Evolutionary conservation across 2,888 invertebrate species (phyloP).

Genomic region (Melanargia galathea): DNA sequence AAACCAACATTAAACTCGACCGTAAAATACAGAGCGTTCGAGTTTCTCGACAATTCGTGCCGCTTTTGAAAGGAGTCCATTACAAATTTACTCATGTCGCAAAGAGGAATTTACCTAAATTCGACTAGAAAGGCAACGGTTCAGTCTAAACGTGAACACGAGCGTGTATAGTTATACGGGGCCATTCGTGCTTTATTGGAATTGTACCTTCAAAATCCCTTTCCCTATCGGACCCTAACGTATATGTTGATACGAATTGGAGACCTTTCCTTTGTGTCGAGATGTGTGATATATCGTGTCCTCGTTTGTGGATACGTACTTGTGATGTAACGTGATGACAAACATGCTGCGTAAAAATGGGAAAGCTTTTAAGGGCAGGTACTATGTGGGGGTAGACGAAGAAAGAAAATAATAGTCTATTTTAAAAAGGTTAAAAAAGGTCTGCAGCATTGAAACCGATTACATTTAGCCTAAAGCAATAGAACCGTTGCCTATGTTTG

Average conservation of each 20-base stretch:
- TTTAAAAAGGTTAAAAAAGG: too few relatives aligned
- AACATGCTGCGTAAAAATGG: neutral
- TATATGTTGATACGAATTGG: slow-evolving; percentile 64
- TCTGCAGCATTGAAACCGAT: too few relatives aligned
- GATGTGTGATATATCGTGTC: slow-evolving; percentile 40
- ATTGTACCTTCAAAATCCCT: slow-evolving; percentile 70
- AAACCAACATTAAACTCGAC: slow-evolving; percentile 29
- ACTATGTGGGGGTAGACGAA: neutral
- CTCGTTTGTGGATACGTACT: slow-evolving; percentile 24
- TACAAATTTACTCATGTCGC: slow-evolving; percentile 66
- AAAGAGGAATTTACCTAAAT: slow-evolving; percentile 68
- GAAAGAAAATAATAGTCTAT: neutral
- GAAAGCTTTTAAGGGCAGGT: neutral
- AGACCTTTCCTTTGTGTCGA: slow-evolving; percentile 61
- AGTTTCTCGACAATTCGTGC: slow-evolving; percentile 35
- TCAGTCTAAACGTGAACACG: slow-evolving; percentile 47
- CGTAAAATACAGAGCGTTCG: slow-evolving; percentile 36
- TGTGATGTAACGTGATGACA: slow-evolving; percentile 1
- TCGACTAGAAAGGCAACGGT: slow-evolving; percentile 57
- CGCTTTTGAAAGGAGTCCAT: slow-evolving; percentile 54
- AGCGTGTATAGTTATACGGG: slow-evolving; percentile 37
- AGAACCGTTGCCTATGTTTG: too few relatives aligned
- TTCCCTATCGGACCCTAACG: slow-evolving; percentile 56
- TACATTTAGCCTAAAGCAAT: too few relatives aligned
- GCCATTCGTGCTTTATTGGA: slow-evolving; percentile 65